Evolutionary conservation across 2,888 invertebrate species (phyloP).

Genomic region (Morpho achilles): DNA sequence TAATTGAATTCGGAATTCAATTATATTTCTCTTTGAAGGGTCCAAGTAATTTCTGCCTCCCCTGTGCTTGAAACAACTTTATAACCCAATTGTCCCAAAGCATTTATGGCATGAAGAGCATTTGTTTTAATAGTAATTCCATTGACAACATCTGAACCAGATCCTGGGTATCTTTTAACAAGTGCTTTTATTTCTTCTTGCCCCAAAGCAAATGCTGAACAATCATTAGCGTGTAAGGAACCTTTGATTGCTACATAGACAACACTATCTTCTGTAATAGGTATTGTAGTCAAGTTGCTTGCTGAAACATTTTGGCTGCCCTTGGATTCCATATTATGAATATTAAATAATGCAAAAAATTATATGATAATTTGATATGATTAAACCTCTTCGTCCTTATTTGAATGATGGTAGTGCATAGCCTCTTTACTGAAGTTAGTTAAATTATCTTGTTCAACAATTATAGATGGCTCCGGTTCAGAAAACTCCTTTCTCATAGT

Average conservation of each 20-base stretch:
- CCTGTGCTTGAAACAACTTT: conserved; percentile 88
- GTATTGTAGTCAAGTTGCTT: conserved; percentile 44
- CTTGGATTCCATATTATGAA: conserved; percentile 56
- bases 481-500: conserved; percentile 94
- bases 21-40: conserved; percentile 87
- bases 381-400: conserved; percentile 72
- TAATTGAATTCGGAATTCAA: conserved; percentile 6
- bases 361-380: conserved; percentile 28
- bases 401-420: conserved; percentile 65
- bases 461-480: conserved; percentile 87
- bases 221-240: conserved; percentile 86
- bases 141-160: conserved; percentile 82
- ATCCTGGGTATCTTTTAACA: conserved; percentile 83
- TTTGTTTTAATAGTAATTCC: conserved; percentile 85
- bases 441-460: conserved; percentile 81
- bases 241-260: conserved; percentile 89
- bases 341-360: conserved; percentile 25
- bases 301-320: conserved; percentile 50
- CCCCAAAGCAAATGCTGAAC: conserved; percentile 87
- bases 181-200: conserved; percentile 84
- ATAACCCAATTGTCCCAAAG: conserved; percentile 87
- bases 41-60: conserved; percentile 91
- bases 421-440: conserved; percentile 81
- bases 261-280: conserved; percentile 74
- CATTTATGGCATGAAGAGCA: conserved; percentile 85